Evolutionary conservation across 2,797 vertebrate species (phyloP), one percentile per base, ranked within the genome.

Genomic region (Helostoma temminkii): DNA sequence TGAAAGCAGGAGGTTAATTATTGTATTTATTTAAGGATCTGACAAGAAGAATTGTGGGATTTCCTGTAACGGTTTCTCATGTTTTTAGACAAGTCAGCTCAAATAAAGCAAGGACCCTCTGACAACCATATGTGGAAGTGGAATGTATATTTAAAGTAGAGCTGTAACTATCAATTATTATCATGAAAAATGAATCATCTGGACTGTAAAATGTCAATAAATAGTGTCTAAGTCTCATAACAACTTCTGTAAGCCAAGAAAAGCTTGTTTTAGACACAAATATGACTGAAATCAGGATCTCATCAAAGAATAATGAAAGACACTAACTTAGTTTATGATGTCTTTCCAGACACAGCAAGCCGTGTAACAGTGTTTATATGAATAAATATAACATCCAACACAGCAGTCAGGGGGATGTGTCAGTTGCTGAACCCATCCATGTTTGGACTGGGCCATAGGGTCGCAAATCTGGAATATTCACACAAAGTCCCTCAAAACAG

Each of bases 1-100:
- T 28, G 18, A 16, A 30, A 25, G 66, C 37, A 21, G 16, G 25
- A 67, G 18, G 54, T 59, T 53, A 5, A 68, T 64, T 59, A 9
- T 45, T 62, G 16, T 12, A 52, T 36, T 52, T 42, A 71, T 54
- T 61, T 49, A 18, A 2, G 3, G 7, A 24, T 49, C 28, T 50
- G 10, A 53, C 25, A 32, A 15, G 19, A 36, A 49, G 9, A 52
- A 45, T 19, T 55, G 16, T 36, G 37, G 53, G 37, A 39, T 37
- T 26, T 61, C 22, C 16, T 42, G 22, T 21, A 9, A n/a, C 21
- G 9, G n/a, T 45, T 37, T 56, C 2, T n/a, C 1, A 14, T 19
- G 15, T 16, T 54, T 47, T 45, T 21, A 19, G 12, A 26, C 4
- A 28, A 21, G 16, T 71, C 45, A 50, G 28, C 45, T n/a, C n/a